These are phyloP conservation scores for Schrankia costaestrigalis DNA, from an alignment of 2,888 invertebrate genomes.

Conservation along the genomic window DNA sequence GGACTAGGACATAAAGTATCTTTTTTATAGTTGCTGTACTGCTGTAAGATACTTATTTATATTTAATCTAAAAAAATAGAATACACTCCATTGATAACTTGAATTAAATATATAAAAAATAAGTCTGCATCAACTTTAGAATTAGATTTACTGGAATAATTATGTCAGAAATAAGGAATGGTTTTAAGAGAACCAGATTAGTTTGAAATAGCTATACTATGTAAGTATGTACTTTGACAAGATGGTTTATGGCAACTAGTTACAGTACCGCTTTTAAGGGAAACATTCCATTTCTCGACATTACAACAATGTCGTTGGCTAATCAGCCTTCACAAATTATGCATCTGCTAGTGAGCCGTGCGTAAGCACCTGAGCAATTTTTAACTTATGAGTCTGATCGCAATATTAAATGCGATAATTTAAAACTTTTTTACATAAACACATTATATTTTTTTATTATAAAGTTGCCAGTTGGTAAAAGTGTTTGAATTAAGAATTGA, in stretches of 20 bases:
- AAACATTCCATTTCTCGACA: slow-evolving; percentile 4
- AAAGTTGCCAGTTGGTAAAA: slow-evolving; percentile 2
- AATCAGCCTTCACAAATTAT: slow-evolving; percentile 7
- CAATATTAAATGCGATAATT: slow-evolving; percentile 8
- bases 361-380: slow-evolving; percentile 4
- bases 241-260: slow-evolving; percentile 1
- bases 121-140: too few species aligned
- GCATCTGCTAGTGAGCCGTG: slow-evolving; percentile 4
- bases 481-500: slow-evolving; percentile 11
- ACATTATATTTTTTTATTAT: slow-evolving; percentile 3
- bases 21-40: slow-evolving; percentile 15
- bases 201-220: slow-evolving; percentile 1
- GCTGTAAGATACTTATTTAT: too few species aligned
- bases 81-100: too few species aligned
- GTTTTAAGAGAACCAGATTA: slow-evolving; percentile 5
- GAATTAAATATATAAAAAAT: too few species aligned
- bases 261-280: slow-evolving; percentile 4
- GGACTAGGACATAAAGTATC: slow-evolving; percentile 8
- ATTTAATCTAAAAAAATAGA: too few species aligned
- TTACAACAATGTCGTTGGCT: slow-evolving; percentile 7
- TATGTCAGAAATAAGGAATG: background rate
- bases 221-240: background rate
- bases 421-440: slow-evolving; percentile 2
- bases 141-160: too few species aligned
- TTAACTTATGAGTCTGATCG: slow-evolving; percentile 8